A percentile compares a stretch with the other conserved stretches of the same genome.
Evolutionary conservation across 2,888 invertebrate genomes (phyloP).

Genomic region (Eilema sororculum): DNA sequence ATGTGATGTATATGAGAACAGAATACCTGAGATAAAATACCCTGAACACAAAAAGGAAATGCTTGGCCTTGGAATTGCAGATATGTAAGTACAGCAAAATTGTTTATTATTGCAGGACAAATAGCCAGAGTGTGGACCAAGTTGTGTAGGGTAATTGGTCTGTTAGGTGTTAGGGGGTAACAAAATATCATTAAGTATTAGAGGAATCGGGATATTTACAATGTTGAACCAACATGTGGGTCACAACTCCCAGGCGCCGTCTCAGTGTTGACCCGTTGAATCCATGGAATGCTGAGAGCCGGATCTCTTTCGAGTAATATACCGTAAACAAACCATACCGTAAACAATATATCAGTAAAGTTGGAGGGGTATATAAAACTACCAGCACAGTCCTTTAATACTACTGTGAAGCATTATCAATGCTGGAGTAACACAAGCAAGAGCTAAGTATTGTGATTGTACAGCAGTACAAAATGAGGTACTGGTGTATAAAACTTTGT

Average conservation of each 20-base stretch:
- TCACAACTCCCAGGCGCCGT: too few relatives aligned
- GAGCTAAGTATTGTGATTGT: too few relatives aligned
- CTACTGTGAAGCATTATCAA: background rate
- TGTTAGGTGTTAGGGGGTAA: background rate
- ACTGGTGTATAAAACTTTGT: too few relatives aligned
- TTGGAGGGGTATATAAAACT: background rate
- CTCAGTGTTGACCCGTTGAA: too few relatives aligned
- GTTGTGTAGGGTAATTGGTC: background rate
- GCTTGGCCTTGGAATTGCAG: conserved; percentile 94
- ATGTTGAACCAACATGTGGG: too few relatives aligned
- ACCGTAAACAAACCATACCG: too few relatives aligned
- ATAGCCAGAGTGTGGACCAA: background rate
- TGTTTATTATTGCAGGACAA: background rate
- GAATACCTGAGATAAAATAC: conserved; percentile 92
- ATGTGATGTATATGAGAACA: conserved; percentile 92
- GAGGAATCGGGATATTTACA: too few relatives aligned
- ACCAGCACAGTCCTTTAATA: background rate
- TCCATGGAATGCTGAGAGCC: too few relatives aligned
- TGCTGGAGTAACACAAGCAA: too few relatives aligned
- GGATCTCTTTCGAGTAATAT: too few relatives aligned
- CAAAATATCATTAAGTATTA: too few relatives aligned
- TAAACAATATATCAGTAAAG: background rate
- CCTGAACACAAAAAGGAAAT: conserved; percentile 92
- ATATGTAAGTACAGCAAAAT: conserved; percentile 88
- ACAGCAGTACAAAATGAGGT: too few relatives aligned